Evolutionary conservation across 2,888 invertebrate species (phyloP).

Genomic region (Helobdella robusta): DNA sequence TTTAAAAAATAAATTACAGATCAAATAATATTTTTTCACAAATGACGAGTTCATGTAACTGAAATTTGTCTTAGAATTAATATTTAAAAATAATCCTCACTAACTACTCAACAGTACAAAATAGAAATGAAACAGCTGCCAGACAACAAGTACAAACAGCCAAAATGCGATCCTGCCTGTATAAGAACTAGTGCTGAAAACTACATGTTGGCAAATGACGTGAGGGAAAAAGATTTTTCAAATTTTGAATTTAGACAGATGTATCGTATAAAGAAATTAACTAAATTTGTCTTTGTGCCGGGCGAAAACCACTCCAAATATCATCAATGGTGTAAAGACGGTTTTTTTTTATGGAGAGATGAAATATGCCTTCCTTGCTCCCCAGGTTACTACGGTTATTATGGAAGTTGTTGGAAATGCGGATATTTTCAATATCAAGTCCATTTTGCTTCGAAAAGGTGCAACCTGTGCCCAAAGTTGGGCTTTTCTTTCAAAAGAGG

Average conservation of each 20-base stretch:
- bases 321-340: background rate
- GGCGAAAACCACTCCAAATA: background rate
- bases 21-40: background rate
- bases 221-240: background rate
- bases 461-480: slow-evolving; percentile 1
- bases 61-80: background rate
- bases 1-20: background rate
- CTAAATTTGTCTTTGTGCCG: slow-evolving; percentile 10
- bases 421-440: slow-evolving; percentile 4
- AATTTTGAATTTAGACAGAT: background rate
- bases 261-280: background rate
- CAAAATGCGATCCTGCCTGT: background rate
- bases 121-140: slow-evolving; percentile 13
- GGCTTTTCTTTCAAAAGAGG: background rate
- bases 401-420: background rate
- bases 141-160: background rate
- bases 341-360: slow-evolving; percentile 15
- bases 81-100: no score
- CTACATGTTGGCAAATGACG: background rate
- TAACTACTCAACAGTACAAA: background rate
- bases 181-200: background rate
- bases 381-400: background rate
- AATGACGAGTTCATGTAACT: background rate
- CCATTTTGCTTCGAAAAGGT: slow-evolving; percentile 13
- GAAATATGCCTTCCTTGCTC: slow-evolving; percentile 12